Base-by-base conservation (phyloP, 2,113 vertebrate species). In the Takifugu bimaculatus region DNA sequence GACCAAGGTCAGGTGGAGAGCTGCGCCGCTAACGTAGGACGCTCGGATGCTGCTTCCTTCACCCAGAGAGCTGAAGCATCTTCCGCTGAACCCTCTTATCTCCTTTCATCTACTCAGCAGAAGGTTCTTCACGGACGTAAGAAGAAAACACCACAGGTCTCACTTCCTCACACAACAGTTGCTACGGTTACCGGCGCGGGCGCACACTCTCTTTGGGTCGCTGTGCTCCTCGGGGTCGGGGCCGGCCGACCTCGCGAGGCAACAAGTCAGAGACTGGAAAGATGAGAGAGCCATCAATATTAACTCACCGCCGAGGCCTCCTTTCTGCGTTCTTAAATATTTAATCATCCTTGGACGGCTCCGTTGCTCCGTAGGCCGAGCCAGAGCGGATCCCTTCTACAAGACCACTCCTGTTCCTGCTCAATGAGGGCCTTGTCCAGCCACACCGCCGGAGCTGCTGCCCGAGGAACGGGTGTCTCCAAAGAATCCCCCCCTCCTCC, bases 251-350 rank as follows among this genome's bases (percentile, higher is more conserved):
- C 68, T 77, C 78, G 66, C 28, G 55, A 81, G 63, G 79, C 57
- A 70, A 86, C 76, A 82, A 65, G 82, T 80, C 81, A 75, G 73
- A 84, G 86, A 78, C 70, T 77, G 70, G 89, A 90, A 91, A 91
- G 87, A 90, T 74, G 89, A 90, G 89, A 85, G 82, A 90, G 62
- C 78, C 85, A 90, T 91, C 86, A 91, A 91, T 91, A 90, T 90
- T 91, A 88, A 91, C 88, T 90, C 84, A 84, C 87, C 79, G 79
- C 78, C n/a, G 77, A 90, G 88, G 85, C 85, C 89, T 90, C 87
- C 84, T 86, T 86, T 89, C 87, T 80, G 82, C 79, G 73, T 60
- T 78, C 78, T 71, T 92, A 87, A 92, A 91, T 91, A 89, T 91
- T 91, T 92, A 89, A 92, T 88, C 80, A 78, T 81, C 78, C 76